A percentile compares a stretch with the other conserved stretches of the same genome.
Conservation (phyloP, 1,140 invertebrate species). For the Penaeus japonicus region DNA sequence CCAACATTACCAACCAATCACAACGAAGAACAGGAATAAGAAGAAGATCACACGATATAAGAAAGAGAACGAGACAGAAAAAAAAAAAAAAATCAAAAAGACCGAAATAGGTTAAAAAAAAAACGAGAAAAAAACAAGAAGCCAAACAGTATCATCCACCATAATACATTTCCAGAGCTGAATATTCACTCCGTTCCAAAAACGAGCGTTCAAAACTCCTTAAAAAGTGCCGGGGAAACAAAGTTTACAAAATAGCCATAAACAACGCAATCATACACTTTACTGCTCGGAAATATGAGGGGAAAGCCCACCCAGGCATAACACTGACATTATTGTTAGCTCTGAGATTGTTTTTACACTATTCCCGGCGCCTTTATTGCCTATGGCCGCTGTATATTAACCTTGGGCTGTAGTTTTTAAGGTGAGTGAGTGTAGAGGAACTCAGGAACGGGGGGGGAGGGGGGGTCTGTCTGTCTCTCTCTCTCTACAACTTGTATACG, state of each 20-base stretch:
- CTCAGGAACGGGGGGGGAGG: no score
- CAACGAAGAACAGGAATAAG: neutral
- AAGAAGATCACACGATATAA: no score
- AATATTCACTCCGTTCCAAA: conserved; percentile 18
- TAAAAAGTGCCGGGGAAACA: conserved; percentile 22
- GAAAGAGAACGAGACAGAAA: no score
- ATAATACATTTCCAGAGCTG: neutral
- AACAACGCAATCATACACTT: conserved; percentile 39
- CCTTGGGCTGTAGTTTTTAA: neutral
- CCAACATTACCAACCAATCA: conserved; percentile 18
- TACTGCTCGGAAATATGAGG: conserved; percentile 27
- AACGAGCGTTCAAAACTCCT: conserved; percentile 10
- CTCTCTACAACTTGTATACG: no score
- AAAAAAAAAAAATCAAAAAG: no score
- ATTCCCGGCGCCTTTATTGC: conserved; percentile 15
- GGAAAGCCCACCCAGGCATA: conserved; percentile 17
- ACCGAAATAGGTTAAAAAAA: no score
- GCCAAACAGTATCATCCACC: no score
- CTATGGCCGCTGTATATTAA: neutral
- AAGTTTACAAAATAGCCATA: conserved; percentile 43
- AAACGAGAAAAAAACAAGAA: no score
- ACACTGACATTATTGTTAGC: conserved; percentile 18
- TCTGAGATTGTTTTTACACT: conserved; percentile 22
- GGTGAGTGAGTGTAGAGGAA: neutral
- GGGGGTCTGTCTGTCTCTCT: no score